Base-by-base conservation (phyloP, 2,797 vertebrate species). In the Oryzias dopingdopingensis region DNA sequence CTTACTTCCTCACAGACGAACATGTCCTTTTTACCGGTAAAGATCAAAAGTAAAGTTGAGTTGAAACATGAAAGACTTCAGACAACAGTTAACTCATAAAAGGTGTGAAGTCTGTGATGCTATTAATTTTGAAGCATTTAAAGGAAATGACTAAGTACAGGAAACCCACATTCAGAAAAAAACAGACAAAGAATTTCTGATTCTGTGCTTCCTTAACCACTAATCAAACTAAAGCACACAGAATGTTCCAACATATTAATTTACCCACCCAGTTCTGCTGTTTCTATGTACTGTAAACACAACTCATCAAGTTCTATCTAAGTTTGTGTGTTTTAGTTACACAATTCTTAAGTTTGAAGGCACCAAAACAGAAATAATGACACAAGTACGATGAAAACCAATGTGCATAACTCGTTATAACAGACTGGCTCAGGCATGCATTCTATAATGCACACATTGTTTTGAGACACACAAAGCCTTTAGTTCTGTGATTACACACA, bases 401-500 rank as follows among this genome's bases (percentile, higher is more conserved):
- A 17, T 0, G 20, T 4, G 8, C 7, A 70, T 46, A 62, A 73
- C 70, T 51, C 52, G 15, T 72, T 1, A 52, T 3, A 43, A n/a
- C 0, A 67, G 26, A 62, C 50, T 3, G 1, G 10, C 16, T 56
- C 49, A 24, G 4, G 69, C 15, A 46, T 15, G 42, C 0, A 12
- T 40, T 13, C 40, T 55, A 41, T 37, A 57, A 50, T 2, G 45
- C 60, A 52, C 6, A n/a, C 15, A 17, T 43, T n/a, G 53, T 41
- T 42, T 15, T 16, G 32, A 54, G 23, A 58, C 42, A 15, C 42
- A 32, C 26, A 50, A 23, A 18, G n/a, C 14, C 51, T 24, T 56
- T 10, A 22, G 23, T 44, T 59, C 63, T 64, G 75, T 72, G 59
- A 79, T 76, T 48, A 55, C 52, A 76, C n/a, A 57, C 37, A 26